Percentiles rank a stretch among this genome's conserved stretches.
Conservation (phyloP, 2,888 invertebrate genomes). For the Eupithecia dodoneata region DNA sequence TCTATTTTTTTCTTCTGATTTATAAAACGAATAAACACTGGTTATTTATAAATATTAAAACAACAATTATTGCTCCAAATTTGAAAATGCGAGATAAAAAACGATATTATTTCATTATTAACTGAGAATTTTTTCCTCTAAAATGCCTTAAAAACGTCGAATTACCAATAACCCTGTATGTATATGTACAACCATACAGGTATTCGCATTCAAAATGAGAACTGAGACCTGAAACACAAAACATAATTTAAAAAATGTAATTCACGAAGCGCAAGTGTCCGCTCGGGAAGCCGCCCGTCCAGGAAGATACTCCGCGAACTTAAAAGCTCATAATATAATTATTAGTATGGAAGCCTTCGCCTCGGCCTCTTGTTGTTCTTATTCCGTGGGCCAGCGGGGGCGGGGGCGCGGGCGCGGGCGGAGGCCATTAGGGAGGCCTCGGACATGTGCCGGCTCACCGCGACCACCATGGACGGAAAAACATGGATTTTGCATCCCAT, state of each 20-base stretch:
- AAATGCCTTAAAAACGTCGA: too few species aligned
- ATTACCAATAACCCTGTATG: too few species aligned
- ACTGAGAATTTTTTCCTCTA: too few species aligned
- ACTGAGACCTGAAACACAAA: not conserved
- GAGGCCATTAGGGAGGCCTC: not conserved
- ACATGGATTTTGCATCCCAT: not conserved
- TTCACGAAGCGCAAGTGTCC: not conserved
- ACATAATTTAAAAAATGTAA: slow-evolving; percentile 1
- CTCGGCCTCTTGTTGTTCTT: slow-evolving; percentile 2
- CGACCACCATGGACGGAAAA: not conserved
- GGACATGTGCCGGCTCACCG: not conserved
- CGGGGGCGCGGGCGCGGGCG: not conserved
- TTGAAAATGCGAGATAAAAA: too few species aligned
- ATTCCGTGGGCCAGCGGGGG: not conserved
- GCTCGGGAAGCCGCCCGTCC: not conserved
- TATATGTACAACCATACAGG: too few species aligned
- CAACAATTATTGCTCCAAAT: too few species aligned
- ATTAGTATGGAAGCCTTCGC: not conserved
- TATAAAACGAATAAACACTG: too few species aligned
- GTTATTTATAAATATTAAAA: too few species aligned
- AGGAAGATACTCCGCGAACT: not conserved
- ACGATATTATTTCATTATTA: too few species aligned
- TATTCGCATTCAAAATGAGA: not conserved
- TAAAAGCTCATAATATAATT: slow-evolving; percentile 11
- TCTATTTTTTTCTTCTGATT: too few species aligned